Percentiles rank a stretch among this genome's conserved stretches.
Evolutionary conservation across 2,797 vertebrate genomes (phyloP).

Genomic region (Phylloscopus collybita): DNA sequence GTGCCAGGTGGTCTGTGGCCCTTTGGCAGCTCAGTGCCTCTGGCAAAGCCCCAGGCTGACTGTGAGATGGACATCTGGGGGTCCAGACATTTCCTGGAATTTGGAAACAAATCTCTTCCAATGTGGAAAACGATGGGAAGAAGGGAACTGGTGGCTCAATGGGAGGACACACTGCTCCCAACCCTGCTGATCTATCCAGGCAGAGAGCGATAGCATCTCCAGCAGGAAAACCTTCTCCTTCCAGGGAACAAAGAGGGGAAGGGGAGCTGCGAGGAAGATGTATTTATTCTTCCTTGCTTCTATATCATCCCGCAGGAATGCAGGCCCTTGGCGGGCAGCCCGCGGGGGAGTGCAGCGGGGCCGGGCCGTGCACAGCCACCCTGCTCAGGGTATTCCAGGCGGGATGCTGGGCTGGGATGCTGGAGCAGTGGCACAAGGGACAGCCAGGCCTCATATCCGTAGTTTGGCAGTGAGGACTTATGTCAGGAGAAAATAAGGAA

Average conservation of each 20-base stretch:
- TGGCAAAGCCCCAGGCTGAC: background rate
- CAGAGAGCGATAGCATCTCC: slow-evolving; percentile 73
- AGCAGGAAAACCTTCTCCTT: slow-evolving; percentile 75
- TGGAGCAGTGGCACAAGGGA: background rate
- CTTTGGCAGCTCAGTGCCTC: background rate
- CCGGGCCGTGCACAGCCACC: background rate
- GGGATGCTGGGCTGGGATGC: background rate
- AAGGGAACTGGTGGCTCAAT: background rate
- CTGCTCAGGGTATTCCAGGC: background rate
- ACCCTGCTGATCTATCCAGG: slow-evolving; percentile 41
- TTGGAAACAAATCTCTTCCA: background rate
- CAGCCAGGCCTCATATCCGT: rapidly evolving
- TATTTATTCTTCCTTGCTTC: slow-evolving; percentile 65
- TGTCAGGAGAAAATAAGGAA: background rate
- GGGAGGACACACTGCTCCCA: slow-evolving; percentile 33
- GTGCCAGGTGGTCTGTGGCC: background rate
- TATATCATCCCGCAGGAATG: slow-evolving; percentile 74
- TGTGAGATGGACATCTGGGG: background rate
- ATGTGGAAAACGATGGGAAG: background rate
- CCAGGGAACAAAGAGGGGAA: slow-evolving; percentile 72
- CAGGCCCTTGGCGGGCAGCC: slow-evolving; percentile 44
- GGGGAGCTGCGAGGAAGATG: slow-evolving; percentile 47
- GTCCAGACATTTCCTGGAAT: background rate
- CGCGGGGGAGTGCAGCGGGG: rapidly evolving
- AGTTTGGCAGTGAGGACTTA: background rate